Conservation (phyloP, 2,888 invertebrate species). For the Terebella lapidaria region DNA sequence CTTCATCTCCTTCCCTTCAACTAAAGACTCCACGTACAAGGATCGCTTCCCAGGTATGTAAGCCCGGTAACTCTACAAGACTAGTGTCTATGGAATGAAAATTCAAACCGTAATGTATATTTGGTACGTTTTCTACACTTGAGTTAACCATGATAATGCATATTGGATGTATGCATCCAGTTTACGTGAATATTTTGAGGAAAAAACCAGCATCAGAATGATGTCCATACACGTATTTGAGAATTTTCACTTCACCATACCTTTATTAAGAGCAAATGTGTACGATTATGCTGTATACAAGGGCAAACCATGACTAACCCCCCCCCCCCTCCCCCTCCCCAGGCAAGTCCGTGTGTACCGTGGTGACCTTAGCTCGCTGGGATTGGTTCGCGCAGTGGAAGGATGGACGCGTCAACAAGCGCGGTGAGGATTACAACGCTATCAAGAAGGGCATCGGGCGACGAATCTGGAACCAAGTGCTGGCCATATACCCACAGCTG, state of each 20-base stretch:
- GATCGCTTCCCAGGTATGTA: constrained; percentile 41
- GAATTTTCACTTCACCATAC: no score
- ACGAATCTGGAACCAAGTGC: constrained; percentile 38
- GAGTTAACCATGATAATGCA: background rate
- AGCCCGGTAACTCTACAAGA: no score
- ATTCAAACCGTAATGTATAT: background rate
- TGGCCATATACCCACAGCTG: constrained; percentile 40
- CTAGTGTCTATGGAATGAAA: background rate
- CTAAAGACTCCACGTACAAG: constrained; percentile 50
- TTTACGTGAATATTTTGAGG: no score
- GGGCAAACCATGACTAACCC: no score
- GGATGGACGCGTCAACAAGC: constrained; percentile 36
- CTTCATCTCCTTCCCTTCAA: constrained; percentile 52
- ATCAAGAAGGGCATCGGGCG: constrained; percentile 40
- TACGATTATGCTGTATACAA: no score
- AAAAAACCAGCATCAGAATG: no score
- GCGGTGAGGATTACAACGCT: constrained; percentile 46
- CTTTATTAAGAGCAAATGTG: no score
- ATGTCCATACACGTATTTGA: no score
- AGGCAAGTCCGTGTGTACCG: constrained; percentile 43
- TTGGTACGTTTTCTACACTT: background rate
- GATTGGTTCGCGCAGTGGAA: constrained; percentile 48
- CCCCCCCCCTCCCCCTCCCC: no score
- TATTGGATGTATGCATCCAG: no score
- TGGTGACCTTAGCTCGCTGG: constrained; percentile 43